Evolutionary conservation across 2,888 invertebrate species (phyloP).

Genomic region (Craniophora ligustri): DNA sequence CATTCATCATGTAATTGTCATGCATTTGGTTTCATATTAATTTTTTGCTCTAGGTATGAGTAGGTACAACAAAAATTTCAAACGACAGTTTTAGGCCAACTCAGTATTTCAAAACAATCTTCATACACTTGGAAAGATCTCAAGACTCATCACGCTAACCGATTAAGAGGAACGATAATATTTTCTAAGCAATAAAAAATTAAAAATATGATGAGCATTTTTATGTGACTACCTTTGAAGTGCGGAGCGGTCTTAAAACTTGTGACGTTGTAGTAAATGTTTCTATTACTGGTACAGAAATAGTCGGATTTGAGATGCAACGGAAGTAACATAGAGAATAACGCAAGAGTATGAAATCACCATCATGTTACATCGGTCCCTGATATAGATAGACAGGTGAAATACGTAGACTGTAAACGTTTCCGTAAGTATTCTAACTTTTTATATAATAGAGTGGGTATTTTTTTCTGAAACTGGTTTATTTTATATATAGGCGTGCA

Average conservation of each 20-base stretch:
- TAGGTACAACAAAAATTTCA: conserved; percentile 20
- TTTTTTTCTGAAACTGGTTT: too few species aligned
- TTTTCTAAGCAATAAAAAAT: conserved; percentile 42
- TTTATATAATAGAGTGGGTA: too few species aligned
- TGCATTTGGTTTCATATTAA: too few species aligned
- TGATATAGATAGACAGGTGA: too few species aligned
- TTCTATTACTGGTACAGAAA: neutral
- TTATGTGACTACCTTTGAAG: conserved; percentile 38
- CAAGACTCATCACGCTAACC: conserved; percentile 48
- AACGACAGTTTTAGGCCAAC: conserved; percentile 5
- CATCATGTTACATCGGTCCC: too few species aligned
- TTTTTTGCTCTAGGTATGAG: too few species aligned
- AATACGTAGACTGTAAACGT: neutral
- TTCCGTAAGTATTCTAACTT: too few species aligned
- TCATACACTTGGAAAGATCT: conserved; percentile 47
- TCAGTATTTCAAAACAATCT: conserved; percentile 21
- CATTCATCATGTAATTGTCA: too few species aligned
- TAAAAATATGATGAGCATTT: conserved; percentile 19
- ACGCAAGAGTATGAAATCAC: neutral
- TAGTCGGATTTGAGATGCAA: neutral
- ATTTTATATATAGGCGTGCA: too few species aligned
- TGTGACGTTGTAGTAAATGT: conserved; percentile 8
- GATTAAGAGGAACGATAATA: conserved; percentile 54
- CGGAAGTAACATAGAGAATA: neutral
- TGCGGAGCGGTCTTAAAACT: conserved; percentile 6